Base-by-base conservation (phyloP, 2,113 vertebrate genomes). In the Gasterosteus nipponicus region DNA sequence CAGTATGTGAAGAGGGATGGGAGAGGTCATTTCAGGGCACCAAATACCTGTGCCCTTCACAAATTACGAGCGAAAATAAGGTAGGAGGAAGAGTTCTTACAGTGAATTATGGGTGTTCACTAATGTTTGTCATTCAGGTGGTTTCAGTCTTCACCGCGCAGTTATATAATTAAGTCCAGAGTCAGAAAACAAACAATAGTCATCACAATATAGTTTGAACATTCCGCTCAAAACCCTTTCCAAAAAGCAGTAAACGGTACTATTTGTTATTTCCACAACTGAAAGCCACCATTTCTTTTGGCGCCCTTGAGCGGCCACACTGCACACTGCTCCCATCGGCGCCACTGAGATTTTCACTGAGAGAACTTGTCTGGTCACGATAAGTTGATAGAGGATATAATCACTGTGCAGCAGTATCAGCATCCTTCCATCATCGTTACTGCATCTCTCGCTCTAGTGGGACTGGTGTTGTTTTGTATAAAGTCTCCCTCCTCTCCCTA, bases 291-390 rank as follows among this genome's bases (percentile, higher is more conserved):
- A 14, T 53, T 18, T 64, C n/a, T 6, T 66, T 47, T 26, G 57
- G 66, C 47, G 57, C 83, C 79, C 57, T 44, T 44, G 0, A 22
- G 72, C 80, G 68, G 75, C 51, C 15, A 4, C 49, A 9, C 19
- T 49, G 47, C 18, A 49, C 47, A 53, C 49, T n/a, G 19, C 19
- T 53, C 49, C 9, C 19, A 53, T 49, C 47, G 19, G 47, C 39
- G 44, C 4, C 10, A 31, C 46, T 22, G 44, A 49, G 46, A 47
- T 65, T 8, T 33, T 22, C 2, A 26, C 22, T 26, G 22, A 26
- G 22, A 26, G 22, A 2, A 67, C 16, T 38, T 39, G 15, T 53
- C 12, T 10, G 16, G 22, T 56, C 53, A 29, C 11, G 6, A 56
- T 29, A 35, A 29, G 22, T 56, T 29, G 10, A 56, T 14, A 53